Base-by-base conservation (phyloP, 2,113 vertebrate genomes). In the Thalassoma bifasciatum region DNA sequence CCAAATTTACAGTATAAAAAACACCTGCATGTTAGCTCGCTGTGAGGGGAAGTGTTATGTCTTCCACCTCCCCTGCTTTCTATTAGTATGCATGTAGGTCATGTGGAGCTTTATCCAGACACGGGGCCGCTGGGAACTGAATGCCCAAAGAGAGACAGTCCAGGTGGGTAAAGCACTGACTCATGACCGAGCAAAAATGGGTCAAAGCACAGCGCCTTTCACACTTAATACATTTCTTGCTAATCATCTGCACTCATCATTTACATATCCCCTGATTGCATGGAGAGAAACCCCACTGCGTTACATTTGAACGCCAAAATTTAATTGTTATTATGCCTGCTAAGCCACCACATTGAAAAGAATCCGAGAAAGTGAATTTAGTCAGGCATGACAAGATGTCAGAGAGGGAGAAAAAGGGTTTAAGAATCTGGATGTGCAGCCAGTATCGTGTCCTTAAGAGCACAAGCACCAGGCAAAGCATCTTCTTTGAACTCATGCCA, bases 21-120 rank as follows among this genome's bases (percentile, higher is more conserved):
- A 13, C 4, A 13, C 16, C 13, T 42, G 23, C 12, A 13, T 10
- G n/a, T 12, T 13, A 13, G 38, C 11, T 36, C 14, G 13, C 10
- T n/a, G 26, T 24, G 34, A 51, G 23, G 23, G 34, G 30, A 34
- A 37, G 52, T 36, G 65, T 26, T 13, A 36, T 56, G 52, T 47
- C 61, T 69, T 14, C 46, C 47, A 58, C 36, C 23, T 68, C 40
- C 10, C 22, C 17, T 23, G 50, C 13, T 63, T 56, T 54, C 49
- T 58, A 54, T 79, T 77, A 68, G 61, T 65, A 67, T 85, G 80
- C 72, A 87, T 87, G 60, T 87, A 69, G 87, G 87, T 79, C 83
- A 87, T 77, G 80, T 34, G 36, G 38, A 79, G 81, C 75, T 81
- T 83, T 83, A 69, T 79, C 68, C 75, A 65, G 66, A 85, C 69